Evolutionary conservation across 2,113 vertebrate species (phyloP), one percentile per base, ranked within the genome.

Genomic region (Dasyornis broadbenti): DNA sequence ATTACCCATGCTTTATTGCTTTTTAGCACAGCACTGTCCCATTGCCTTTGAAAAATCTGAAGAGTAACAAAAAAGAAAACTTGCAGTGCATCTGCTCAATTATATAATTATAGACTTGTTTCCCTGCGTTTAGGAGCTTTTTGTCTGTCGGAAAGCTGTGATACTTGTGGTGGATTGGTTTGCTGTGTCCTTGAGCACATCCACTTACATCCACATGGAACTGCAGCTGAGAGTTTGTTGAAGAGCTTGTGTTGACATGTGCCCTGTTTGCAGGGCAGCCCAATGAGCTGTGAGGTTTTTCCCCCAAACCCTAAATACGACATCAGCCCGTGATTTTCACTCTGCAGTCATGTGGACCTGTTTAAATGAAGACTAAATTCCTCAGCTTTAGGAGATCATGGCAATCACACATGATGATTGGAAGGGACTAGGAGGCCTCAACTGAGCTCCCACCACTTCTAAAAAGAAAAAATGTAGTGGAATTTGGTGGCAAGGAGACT

Each of bases 1-100:
- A 99, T 98, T 98, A 98, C 98, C 98, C 98, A 64, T 98, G 98
- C 98, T 98, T 99, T 98, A 98, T 98, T 98, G 98, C 98, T 98
- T 98, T 98, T 98, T 98, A 98, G 98, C 98, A 97, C 96, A 95
- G 97, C 54, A 82, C 97, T 97, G 97, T 98, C 97, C 97, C 85
- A 81, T 97, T 98, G 98, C 97, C 97, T 98, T 98, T 98, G 97
- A 97, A 98, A 98, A 98, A 98, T 94, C 93, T 88, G 93, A 97
- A 97, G 95, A 96, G 91, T 84, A 97, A 97, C 97, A 97, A 98
- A 97, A 98, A 98, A 98, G 97, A 97, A 97, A 98, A 98, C 97
- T 97, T 91, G 97, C 97, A 89, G 94, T 96, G 92, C 97, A 96
- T 97, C 97, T 98, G 96, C 97, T 97, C 97, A 97, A 97, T 98